These are phyloP conservation scores for Pseudanteris insignis DNA, from an alignment of 2,888 invertebrate genomes.

Conservation along the genomic window DNA sequence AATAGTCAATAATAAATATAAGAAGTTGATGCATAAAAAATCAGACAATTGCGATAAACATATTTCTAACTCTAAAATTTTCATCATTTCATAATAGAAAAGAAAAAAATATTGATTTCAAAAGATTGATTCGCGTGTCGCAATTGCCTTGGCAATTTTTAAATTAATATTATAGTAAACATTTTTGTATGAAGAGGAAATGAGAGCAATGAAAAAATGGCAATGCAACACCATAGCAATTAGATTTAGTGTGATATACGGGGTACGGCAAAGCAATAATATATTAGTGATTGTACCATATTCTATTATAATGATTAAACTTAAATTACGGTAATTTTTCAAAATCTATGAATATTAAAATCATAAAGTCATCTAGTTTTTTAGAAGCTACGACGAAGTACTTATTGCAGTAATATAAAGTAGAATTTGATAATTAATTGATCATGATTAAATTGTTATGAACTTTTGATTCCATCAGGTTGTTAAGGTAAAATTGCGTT, in stretches of 20 bases:
- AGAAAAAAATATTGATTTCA: neutral
- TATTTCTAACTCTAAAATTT: slow-evolving; percentile 4
- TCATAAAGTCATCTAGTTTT: slow-evolving; percentile 65
- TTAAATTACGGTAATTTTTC: slow-evolving; percentile 62
- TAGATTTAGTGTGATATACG: slow-evolving; percentile 66
- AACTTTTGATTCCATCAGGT: no score
- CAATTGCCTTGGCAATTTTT: slow-evolving; percentile 33
- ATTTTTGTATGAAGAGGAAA: slow-evolving; percentile 23
- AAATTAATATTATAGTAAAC: slow-evolving; percentile 13
- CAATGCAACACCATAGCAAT: slow-evolving; percentile 53
- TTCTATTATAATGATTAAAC: slow-evolving; percentile 61
- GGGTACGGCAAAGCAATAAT: slow-evolving; percentile 66
- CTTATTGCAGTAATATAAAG: slow-evolving; percentile 49
- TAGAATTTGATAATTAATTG: slow-evolving; percentile 25
- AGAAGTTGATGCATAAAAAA: slow-evolving; percentile 17
- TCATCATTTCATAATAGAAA: slow-evolving; percentile 1
- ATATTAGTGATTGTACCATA: slow-evolving; percentile 65
- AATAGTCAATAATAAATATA: slow-evolving; percentile 45
- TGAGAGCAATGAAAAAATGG: slow-evolving; percentile 15
- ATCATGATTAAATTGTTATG: no score
- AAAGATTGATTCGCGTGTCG: slow-evolving; percentile 10
- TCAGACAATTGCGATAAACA: slow-evolving; percentile 23
- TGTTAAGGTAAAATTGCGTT: no score
- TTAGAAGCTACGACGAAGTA: slow-evolving; percentile 58
- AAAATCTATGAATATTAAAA: slow-evolving; percentile 62